Base-by-base conservation (phyloP, 2,888 invertebrate species). In the Lydus trimaculatus region DNA sequence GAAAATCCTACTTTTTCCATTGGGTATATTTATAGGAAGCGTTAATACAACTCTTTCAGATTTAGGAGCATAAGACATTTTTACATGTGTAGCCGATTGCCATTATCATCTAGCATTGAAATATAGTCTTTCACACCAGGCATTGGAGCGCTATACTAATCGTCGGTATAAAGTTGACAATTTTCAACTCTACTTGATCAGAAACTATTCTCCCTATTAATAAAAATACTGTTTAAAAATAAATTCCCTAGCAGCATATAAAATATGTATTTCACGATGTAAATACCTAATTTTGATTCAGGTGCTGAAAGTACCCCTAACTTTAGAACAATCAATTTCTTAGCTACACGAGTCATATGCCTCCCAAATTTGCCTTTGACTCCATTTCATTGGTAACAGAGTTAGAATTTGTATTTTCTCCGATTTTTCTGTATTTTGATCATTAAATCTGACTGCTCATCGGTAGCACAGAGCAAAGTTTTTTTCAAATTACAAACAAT, bases 1-100 rank as follows among this genome's bases (percentile, higher is more conserved):
- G 64, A 61, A 59, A 64, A 61, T 13, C 64, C 36, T 6, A 64
- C 25, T 56, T 60, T 31, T 8, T 17, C 17, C 1, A 1, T 25
- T 2, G 63, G 63, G 13, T 28, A 1, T 43, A 28, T 28, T 28
- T 28, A 2, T 3, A 2, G 4, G 28, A 28, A 28, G 4, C 28
- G 4, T 28, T 28, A 4, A 4, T 28, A 28, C 4, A 28, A 28
- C 4, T 28, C 28, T 28, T 28, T 28, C 4, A 28, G 4, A 4
- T 28, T 28, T 3, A 4, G 4, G 2, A 28, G 28, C 2, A 28
- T 28, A 28, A 28, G 28, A 6, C 25, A n/a, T 13, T 59, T 25
- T 28, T 25, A 25, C 1, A 25, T 6, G 23, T 23, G 20, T 20
- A 11, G 4, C n/a, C 28, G 23, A 28, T 8, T 28, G 1, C 59